Evolutionary conservation across 1,140 invertebrate genomes (phyloP).

Genomic region (Polyergus mexicanus): DNA sequence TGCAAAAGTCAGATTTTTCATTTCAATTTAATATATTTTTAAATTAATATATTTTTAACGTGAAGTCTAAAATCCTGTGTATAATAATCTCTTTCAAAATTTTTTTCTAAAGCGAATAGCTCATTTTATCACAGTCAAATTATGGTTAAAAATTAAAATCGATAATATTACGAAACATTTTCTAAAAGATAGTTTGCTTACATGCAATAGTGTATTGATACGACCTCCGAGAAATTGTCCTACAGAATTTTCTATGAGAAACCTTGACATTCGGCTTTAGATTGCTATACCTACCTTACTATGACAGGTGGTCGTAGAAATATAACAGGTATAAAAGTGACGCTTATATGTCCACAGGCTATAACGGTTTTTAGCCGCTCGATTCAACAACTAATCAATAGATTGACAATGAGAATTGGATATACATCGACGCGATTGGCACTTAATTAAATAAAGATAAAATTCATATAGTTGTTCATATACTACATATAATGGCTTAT

Average conservation of each 20-base stretch:
- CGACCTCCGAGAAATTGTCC: neutral
- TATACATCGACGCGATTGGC: slow-evolving; percentile 24
- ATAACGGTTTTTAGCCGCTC: slow-evolving; percentile 55
- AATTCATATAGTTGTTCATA: slow-evolving; percentile 8
- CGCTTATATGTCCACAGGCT: neutral
- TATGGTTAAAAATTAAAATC: neutral
- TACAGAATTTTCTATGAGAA: neutral
- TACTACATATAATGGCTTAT: neutral
- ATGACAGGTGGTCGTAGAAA: neutral
- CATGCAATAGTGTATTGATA: neutral
- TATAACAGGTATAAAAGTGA: slow-evolving; percentile 19
- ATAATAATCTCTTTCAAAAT: neutral
- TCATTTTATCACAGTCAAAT: neutral
- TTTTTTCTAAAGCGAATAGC: neutral
- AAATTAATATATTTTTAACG: neutral
- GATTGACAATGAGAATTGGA: slow-evolving; percentile 21
- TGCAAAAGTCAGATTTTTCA: neutral
- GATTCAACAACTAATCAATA: slow-evolving; percentile 31
- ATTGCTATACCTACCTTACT: neutral
- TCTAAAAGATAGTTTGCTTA: neutral
- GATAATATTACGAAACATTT: neutral
- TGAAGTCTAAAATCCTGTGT: neutral
- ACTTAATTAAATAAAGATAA: slow-evolving; percentile 35
- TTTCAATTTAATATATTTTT: slow-evolving; percentile 4
- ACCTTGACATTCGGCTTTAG: slow-evolving; percentile 48